Base-by-base conservation (phyloP, 2,888 invertebrate genomes). In the Alcis repandata region DNA sequence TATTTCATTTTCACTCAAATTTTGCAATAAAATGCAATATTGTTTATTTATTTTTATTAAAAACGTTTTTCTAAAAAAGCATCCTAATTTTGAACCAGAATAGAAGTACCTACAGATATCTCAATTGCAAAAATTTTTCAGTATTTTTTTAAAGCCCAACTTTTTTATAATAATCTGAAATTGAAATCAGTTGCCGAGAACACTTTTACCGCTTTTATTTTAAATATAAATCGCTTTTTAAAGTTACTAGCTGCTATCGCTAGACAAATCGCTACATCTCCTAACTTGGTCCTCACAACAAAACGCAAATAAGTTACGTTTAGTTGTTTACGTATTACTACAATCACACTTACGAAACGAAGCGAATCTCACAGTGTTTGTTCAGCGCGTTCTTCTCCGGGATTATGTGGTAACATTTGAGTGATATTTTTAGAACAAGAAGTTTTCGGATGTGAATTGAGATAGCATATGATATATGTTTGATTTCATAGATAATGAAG, bases 331-430 rank as follows among this genome's bases (percentile, higher is more conserved):
- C 67, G 71, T 60, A 54, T 72, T 80, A 83, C 81, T 79, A 83
- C 83, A 84, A 86, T 82, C 72, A 68, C 79, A 81, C 83, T 90
- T 88, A 87, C 84, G 85, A 85, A 87, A 89, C 74, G 68, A 19
- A 76, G 83, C 80, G 79, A 84, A 86, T 85, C 65, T 60, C 38
- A 76, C 68, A 33, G 61, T 85, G 85, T 89, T 86, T 86, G 74
- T 70, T 73, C 71, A 74, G 63, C 51, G 74, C 83, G 85, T 87
- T 82, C 82, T 72, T 75, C 56, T 67, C 62, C 66, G 61, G 63
- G 69, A 70, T 71, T 66, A 68, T 68, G 69, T 59, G 43, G 60
- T 46, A 65, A n/a, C 19, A 19, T 51, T 41, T 48, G 40, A 59
- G 38, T 54, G 59, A 64, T 64, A 62, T 62, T 56, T 63, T 61